Percentiles rank a stretch among this genome's conserved stretches.
These are phyloP conservation scores for Synanthedon andrenaeformis DNA, from an alignment of 2,888 invertebrate species.

Conservation along the genomic window DNA sequence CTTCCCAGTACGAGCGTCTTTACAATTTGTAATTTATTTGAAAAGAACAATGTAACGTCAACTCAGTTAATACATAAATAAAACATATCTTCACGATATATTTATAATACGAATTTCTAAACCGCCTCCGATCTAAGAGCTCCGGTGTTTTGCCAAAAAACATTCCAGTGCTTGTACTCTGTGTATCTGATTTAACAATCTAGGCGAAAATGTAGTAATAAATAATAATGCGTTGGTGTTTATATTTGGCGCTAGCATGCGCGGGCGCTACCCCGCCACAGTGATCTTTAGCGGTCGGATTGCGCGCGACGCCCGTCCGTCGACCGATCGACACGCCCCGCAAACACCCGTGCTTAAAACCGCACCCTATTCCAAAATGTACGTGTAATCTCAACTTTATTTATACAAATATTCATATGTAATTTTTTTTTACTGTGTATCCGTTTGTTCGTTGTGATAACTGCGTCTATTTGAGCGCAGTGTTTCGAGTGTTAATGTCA, in stretches of 20 bases:
- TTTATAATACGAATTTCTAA: constrained; percentile 14
- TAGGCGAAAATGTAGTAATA: constrained; percentile 48
- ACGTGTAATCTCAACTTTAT: background rate
- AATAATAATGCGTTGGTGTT: constrained; percentile 48
- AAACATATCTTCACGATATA: constrained; percentile 3
- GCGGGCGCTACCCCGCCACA: constrained; percentile 14
- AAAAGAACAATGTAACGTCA: background rate
- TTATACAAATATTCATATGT: no score
- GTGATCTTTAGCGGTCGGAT: constrained; percentile 23
- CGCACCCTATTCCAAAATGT: constrained; percentile 1
- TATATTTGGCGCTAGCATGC: constrained; percentile 25
- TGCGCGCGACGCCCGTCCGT: constrained; percentile 13
- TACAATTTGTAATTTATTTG: no score
- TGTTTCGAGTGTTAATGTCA: no score
- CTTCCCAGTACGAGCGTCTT: no score
- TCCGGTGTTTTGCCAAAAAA: constrained; percentile 38
- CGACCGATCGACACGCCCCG: constrained; percentile 11
- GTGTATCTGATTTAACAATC: constrained; percentile 40
- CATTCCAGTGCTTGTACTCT: constrained; percentile 25
- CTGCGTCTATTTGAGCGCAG: no score
- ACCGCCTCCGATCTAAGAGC: constrained; percentile 18
- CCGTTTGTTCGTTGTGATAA: no score
- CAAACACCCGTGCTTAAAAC: constrained; percentile 6
- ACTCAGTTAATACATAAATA: background rate
- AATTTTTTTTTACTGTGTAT: no score